Evolutionary conservation across 2,888 invertebrate species (phyloP), one percentile per base, ranked within the genome.

Genomic region (Acronicta psi): DNA sequence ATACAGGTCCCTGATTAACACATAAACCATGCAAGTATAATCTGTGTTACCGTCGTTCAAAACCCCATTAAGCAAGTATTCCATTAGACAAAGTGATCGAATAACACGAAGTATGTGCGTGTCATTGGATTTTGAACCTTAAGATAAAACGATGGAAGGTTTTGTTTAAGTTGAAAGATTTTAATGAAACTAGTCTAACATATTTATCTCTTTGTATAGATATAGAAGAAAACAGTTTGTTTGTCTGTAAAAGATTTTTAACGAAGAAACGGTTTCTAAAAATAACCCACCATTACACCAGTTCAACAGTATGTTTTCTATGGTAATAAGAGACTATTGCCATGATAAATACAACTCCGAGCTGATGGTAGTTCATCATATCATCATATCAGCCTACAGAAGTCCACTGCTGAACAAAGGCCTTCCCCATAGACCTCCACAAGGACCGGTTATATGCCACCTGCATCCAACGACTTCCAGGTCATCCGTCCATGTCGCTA

Each of bases 41-140:
- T 50, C 52, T 51, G 18, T 17, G 25, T 18, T 36, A 45, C 51
- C 13, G 23, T 43, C 56, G 41, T 59, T 66, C 61, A 45, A 50
- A 57, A 54, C 47, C 36, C 29, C 46, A 69, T 59, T 58, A 59
- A 47, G 47, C 59, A 59, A 47, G 47, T 47, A 36, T 25, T 29
- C 58, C 57, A 69, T 44, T 20, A 59, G 13, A 20, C 4, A 51
- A 29, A 17, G 59, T 37, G 43, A 58, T 72, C 57, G 72, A 57
- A 64, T 62, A 46, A 53, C 50, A 61, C 49, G 42, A 40, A 18
- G 16, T 9, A 9, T 0, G 0, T 9, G 10, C 0, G 0, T 9
- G 10, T 10, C 37, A 34, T 9, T 25, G 10, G n/a, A 68, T 57
- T 58, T 46, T 23, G 17, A 34, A 69, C 31, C 55, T 50, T 75